phyloP scores from a whole-genome alignment of 2,888 invertebrate species.

The Amphimallon solstitiale region DNA sequence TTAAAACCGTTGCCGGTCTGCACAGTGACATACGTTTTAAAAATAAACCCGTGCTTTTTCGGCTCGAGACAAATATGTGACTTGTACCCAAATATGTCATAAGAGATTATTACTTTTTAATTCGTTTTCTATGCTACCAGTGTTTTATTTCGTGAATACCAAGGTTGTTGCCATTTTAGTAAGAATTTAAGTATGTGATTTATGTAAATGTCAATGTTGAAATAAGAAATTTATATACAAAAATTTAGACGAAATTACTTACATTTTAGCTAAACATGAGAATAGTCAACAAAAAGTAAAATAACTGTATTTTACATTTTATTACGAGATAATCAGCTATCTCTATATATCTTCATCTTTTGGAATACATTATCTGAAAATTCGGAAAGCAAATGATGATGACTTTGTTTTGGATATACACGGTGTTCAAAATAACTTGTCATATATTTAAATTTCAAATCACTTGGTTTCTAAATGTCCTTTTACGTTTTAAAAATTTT shows the following conservation, averaged over 20 bases:
- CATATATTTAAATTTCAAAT: no score
- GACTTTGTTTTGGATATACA: no score
- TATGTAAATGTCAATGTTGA: constrained; percentile 20
- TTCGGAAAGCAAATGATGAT: no score
- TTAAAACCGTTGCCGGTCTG: constrained; percentile 43
- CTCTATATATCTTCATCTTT: no score
- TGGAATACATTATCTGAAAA: no score
- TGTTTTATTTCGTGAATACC: constrained; percentile 22
- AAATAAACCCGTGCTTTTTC: constrained; percentile 18
- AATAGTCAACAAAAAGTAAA: not conserved
- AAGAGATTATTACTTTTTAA: constrained; percentile 22
- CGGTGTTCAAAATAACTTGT: no score
- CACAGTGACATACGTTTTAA: constrained; percentile 42
- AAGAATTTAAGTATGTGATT: constrained; percentile 8
- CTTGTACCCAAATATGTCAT: constrained; percentile 21
- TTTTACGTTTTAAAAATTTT: no score
- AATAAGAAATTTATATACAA: not conserved
- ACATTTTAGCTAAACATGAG: not conserved
- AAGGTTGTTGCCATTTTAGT: constrained; percentile 14
- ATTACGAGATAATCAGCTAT: no score
- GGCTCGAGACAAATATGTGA: constrained; percentile 20
- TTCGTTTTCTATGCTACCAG: constrained; percentile 3
- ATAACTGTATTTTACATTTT: no score
- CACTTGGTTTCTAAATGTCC: no score
- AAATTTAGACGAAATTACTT: not conserved